These are phyloP conservation scores for Peromyscus melanophrys DNA, from an alignment of 2,797 vertebrate species.

Conservation along the genomic window DNA sequence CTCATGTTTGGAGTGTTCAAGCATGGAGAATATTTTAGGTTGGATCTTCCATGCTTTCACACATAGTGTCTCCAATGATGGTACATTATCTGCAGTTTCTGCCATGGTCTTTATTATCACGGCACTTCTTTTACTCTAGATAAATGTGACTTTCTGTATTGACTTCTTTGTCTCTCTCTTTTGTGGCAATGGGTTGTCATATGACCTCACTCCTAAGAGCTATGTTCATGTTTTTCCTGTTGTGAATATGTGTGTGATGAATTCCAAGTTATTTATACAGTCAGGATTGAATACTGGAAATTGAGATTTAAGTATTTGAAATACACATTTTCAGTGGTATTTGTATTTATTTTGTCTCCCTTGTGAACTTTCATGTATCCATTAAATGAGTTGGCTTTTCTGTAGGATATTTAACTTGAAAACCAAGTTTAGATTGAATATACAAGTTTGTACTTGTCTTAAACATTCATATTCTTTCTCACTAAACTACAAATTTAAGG, in stretches of 20 bases:
- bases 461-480: not conserved
- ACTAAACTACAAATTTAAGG: not conserved
- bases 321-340: not conserved
- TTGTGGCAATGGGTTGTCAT: not conserved
- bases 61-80: accelerated
- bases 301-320: not conserved
- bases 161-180: not conserved
- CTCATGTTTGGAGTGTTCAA: not conserved
- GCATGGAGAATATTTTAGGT: not conserved
- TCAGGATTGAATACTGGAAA: not conserved
- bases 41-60: not conserved
- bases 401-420: not conserved
- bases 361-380: not conserved
- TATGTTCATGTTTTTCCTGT: not conserved
- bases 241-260: not conserved
- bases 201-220: not conserved
- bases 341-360: not conserved
- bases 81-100: not conserved
- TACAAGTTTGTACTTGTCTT: not conserved
- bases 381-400: not conserved
- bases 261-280: not conserved
- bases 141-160: not conserved
- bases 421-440: not conserved
- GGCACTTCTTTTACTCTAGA: too few relatives aligned
- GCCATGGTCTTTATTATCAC: accelerated